Percentiles rank a stretch among this genome's conserved stretches.
Conservation (phyloP, 2,797 vertebrate genomes). For the Yasuhikotakia modesta region DNA sequence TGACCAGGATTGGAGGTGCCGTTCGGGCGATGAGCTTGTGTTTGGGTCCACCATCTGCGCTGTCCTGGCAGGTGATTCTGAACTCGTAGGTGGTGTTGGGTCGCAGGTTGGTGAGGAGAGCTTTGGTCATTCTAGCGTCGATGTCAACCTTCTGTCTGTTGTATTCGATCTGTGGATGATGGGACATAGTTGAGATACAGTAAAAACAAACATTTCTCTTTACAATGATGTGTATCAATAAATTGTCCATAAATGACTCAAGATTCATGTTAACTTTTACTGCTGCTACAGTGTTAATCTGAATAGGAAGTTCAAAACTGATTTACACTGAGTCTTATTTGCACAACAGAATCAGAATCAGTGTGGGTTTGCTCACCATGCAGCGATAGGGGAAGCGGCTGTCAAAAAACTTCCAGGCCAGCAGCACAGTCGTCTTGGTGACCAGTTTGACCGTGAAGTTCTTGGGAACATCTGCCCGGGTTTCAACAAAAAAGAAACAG, state of each 20-base stretch:
- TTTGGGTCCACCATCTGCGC: conserved; percentile 83
- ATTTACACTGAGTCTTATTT: too few relatives aligned
- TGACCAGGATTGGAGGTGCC: conserved; percentile 82
- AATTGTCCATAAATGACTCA: too few relatives aligned
- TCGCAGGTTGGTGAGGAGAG: conserved; percentile 85
- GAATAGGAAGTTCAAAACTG: too few relatives aligned
- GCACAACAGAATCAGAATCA: too few relatives aligned
- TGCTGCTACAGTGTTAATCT: too few relatives aligned
- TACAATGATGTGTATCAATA: background rate
- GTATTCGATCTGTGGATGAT: conserved; percentile 90
- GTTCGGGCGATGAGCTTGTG: conserved; percentile 89
- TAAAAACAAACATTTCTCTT: too few relatives aligned
- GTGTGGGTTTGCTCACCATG: conserved; percentile 82
- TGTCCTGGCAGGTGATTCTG: conserved; percentile 86
- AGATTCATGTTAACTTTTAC: too few relatives aligned
- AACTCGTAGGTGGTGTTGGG: conserved; percentile 93
- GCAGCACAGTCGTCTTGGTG: conserved; percentile 90
- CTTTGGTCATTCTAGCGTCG: conserved; percentile 88
- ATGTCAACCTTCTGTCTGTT: conserved; percentile 88
- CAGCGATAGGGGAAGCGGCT: conserved; percentile 80
- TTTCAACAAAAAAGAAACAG: conserved; percentile 18
- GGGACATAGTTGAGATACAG: too few relatives aligned
- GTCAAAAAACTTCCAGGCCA: conserved; percentile 94
- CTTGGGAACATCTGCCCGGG: conserved; percentile 90
- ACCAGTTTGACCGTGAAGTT: conserved; percentile 98